Percentiles rank a stretch among this genome's conserved stretches.
Evolutionary conservation across 1,140 invertebrate genomes (phyloP).

Genomic region (Arion vulgaris): DNA sequence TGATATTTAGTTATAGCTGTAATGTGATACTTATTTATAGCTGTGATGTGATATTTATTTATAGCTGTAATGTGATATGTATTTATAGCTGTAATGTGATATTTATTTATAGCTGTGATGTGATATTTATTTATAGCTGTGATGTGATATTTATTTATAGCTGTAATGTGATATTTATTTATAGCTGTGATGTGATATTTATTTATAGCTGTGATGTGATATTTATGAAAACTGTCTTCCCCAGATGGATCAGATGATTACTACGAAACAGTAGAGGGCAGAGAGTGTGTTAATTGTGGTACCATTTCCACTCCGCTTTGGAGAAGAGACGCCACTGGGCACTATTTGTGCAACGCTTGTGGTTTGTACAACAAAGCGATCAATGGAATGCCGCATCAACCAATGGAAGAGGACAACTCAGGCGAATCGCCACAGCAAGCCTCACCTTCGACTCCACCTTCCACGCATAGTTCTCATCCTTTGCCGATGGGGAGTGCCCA

Average conservation of each 20-base stretch:
- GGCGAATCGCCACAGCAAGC: constrained; percentile 20
- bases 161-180: too few species aligned
- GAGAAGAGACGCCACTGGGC: constrained; percentile 72
- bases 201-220: too few species aligned
- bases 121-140: too few species aligned
- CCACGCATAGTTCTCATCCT: background rate
- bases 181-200: too few species aligned
- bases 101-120: too few species aligned
- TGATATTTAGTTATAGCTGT: too few species aligned
- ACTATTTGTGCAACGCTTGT: constrained; percentile 77
- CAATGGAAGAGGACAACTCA: constrained; percentile 1
- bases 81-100: too few species aligned
- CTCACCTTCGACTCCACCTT: constrained; percentile 36
- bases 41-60: too few species aligned
- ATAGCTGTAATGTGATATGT: too few species aligned
- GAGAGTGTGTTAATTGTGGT: constrained; percentile 74
- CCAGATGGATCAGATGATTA: constrained; percentile 40
- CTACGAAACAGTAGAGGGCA: constrained; percentile 64
- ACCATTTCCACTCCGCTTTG: constrained; percentile 73
- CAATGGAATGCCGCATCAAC: constrained; percentile 19
- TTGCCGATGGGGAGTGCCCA: background rate
- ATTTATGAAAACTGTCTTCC: too few species aligned
- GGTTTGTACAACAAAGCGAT: constrained; percentile 98
- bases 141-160: too few species aligned
- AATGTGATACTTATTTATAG: too few species aligned